Evolutionary conservation across 2,888 invertebrate genomes (phyloP), one percentile per base, ranked within the genome.

Genomic region (Synanthedon tipuliformis): DNA sequence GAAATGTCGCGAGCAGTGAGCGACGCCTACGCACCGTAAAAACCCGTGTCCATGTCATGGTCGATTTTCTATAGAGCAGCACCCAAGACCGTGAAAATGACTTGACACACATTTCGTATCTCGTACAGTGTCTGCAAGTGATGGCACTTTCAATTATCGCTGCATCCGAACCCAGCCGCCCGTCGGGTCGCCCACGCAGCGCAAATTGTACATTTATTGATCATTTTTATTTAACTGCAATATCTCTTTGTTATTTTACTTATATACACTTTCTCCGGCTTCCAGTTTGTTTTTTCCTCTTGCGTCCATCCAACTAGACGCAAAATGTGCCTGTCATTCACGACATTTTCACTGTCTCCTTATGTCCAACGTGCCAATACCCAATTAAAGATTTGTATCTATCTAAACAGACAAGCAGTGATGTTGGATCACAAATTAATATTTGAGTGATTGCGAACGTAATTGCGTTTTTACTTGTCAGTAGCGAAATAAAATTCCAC

Each of bases 61-160:
- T 74, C 76, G 71, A 76, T 75, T 74, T 69, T 66, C 65, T 69
- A 63, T 67, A 72, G 71, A 74, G 65, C 63, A 68, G 56, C 69
- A 65, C 56, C 23, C 69, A 71, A 78, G 81, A 82, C 81, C 82
- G 81, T 81, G 79, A 85, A 82, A 79, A 78, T 73, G 57, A 62
- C 78, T 80, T 81, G 84, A 81, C 84, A 82, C 69, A 85, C 76
- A 80, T 85, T 75, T 62, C 72, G 75, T 77, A 65, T 74, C 66
- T 78, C 75, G 76, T 79, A 58, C 62, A 71, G 71, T 65, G 71
- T 59, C 69, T 73, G 79, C 75, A 76, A 75, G 73, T 73, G 79
- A 83, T 84, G 76, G 75, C 77, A 80, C 83, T 82, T 81, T 81
- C 81, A 82, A 86, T 85, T 85, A 84, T 73, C 79, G 73, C 73